Base-by-base conservation (phyloP, 2,797 vertebrate genomes). In the Rhinophrynus dorsalis region DNA sequence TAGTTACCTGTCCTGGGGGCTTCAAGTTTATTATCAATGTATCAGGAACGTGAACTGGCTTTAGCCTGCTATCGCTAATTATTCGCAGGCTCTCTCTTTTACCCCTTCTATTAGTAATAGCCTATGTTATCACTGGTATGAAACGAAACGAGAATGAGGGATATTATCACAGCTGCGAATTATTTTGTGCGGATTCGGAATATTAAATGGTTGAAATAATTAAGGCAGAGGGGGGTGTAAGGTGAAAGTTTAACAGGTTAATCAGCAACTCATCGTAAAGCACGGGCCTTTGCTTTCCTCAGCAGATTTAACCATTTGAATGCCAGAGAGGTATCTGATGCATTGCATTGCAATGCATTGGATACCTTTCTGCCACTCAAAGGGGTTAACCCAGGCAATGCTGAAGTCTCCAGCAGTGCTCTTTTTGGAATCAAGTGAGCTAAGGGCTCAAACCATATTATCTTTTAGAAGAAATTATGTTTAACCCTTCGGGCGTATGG, bases 11-110 rank as follows among this genome's bases (percentile, higher is more conserved):
- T 92, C 92, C 84, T 78, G 92, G 87, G 94, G 90, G 86, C 90
- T 85, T 85, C 87, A 90, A n/a, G 89, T 92, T 93, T 95, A 93
- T 95, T 94, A 94, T 95, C 93, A 92, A n/a, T n/a, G 91, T 92
- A 89, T 85, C 94, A 91, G 88, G 86, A 90, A 90, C 87, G 92
- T 89, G 89, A 94, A 90, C 92, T 89, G 84, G 81, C 86, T 88
- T 88, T 87, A 89, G 87, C 83, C 86, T 85, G 80, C 86, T 88
- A 86, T 82, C 86, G 85, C 87, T 94, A 93, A 95, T 94, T 94
- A 93, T 92, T 93, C 89, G 82, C 91, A 89, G 88, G 79, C 86
- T 57, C 80, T 68, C 81, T 82, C 65, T 90, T 90, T 89, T 85
- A 90, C 91, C 89, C 91, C 89, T 89, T 85, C 87, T 89, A 87